Base-by-base conservation (phyloP, 2,888 invertebrate genomes). In the Hololepta plana region DNA sequence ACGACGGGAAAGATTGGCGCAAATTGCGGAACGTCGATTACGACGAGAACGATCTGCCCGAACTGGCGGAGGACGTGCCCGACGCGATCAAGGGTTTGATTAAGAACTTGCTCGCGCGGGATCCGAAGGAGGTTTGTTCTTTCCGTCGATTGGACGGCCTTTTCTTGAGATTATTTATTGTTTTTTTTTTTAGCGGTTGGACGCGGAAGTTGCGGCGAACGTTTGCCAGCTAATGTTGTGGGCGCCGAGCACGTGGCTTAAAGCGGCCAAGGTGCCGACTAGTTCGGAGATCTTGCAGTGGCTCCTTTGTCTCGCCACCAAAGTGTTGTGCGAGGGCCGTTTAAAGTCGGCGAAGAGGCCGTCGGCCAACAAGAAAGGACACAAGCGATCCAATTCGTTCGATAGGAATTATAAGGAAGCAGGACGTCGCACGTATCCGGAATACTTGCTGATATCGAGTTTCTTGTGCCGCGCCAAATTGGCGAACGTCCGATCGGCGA, bases 231-330 rank as follows among this genome's bases (percentile, higher is more conserved):
- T 81, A 33, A 67, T 67, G 41, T 54, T 80, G 16, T 80, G 79
- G 79, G 76, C 73, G 3, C 79, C 79, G 1, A 71, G 66, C 27
- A 47, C 59, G 7, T 79, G 79, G 79, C 44, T 75, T 1, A 60
- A 59, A 34, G 42, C 45, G 9, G 49, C 45, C 7, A 60, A 64
- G 40, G 46, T 64, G 38, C 72, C 74, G 15, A 60, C 64, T 8
- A 70, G 66, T 41, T 60, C 64, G 28, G 72, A 73, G 72, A 66
- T 79, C 30, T 57, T 77, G 27, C 73, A 77, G 42, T 79, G 77
- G 77, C 55, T 79, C 15, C 53, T 79, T 34, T 70, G 72, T 32
- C 53, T 79, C 15, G 72, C 77, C 2, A 74, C 76, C 5, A 79
- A 79, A 58, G 64, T 77, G 9, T 59, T 79, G 32, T 75, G 71